Evolutionary conservation across 2,113 vertebrate genomes (phyloP).

Genomic region (Pavo muticus): DNA sequence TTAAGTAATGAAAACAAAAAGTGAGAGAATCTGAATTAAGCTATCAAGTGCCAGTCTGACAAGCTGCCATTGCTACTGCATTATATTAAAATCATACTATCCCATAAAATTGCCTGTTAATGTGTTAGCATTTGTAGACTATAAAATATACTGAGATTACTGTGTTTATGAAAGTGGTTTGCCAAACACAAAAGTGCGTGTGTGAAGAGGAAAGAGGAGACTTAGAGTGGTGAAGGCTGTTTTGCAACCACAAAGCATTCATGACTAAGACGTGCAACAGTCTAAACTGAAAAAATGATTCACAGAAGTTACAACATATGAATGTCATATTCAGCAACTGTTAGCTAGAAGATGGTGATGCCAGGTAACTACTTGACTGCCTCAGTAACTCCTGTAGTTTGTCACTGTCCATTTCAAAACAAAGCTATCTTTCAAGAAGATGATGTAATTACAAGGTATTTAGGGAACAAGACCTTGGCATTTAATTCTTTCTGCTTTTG

Average conservation of each 20-base stretch:
- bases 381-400: background rate
- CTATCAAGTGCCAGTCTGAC: background rate
- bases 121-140: background rate
- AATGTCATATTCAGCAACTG: background rate
- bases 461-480: background rate
- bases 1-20: background rate
- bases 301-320: background rate
- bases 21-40: background rate
- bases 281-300: background rate
- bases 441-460: background rate
- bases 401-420: background rate
- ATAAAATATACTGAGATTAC: background rate
- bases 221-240: background rate
- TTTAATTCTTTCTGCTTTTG: background rate
- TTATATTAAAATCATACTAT: background rate
- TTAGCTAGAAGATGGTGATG: background rate
- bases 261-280: background rate
- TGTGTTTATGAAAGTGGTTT: background rate
- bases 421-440: background rate
- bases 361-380: background rate
- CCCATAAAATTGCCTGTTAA: background rate
- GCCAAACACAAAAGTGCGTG: background rate
- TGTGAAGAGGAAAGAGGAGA: background rate
- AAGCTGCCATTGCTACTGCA: background rate
- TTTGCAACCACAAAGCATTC: background rate